Evolutionary conservation across 1,140 invertebrate genomes (phyloP), one percentile per base, ranked within the genome.

Genomic region (Zaprionus lachaisei): DNA sequence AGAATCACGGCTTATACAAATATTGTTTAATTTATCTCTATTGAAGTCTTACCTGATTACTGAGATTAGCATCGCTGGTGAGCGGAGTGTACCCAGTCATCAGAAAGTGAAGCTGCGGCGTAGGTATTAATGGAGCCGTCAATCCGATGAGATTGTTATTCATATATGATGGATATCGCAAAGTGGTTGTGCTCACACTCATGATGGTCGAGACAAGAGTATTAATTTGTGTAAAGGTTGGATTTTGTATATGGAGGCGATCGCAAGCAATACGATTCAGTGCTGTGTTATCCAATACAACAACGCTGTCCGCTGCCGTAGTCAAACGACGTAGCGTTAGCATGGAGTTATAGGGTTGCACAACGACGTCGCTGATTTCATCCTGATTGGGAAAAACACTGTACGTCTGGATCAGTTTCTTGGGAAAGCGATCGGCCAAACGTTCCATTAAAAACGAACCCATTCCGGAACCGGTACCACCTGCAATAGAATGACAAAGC

Each of bases 71-170:
- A 70, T 99, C 98, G 22, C 97, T 98, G 2, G 97, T 97, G 26
- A 99, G 94, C 0, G 99, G 99, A 20, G 99, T 99, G 93, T 99
- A 99, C 2, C 99, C 99, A n/a, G 99, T 99, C 98, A 99, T 99
- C 1, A 99, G 94, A 93, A 99, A 99, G 94, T 99, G 99, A 31
- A 99, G 94, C n/a, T 98, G 94, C 24, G 99, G 99, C 9, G 98
- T 99, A 2, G 99, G 99, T 80, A 99, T 99, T 5, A 99, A 94
- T 0, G 98, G 98, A 17, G 98, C 98, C 79, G 99, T 98, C 54
- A 99, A 94, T 26, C 98, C 98, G 92, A 99, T 98, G 26, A 99
- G 94, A 94, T 99, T 98, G 93, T 99, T 99, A 93, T 99, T 99
- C 98, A 99, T 99, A 93, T 99, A 99, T 0, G 98, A 98, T 22